phyloP scores from a whole-genome alignment of 2,113 vertebrate genomes.

The Falcunculus frontatus region DNA sequence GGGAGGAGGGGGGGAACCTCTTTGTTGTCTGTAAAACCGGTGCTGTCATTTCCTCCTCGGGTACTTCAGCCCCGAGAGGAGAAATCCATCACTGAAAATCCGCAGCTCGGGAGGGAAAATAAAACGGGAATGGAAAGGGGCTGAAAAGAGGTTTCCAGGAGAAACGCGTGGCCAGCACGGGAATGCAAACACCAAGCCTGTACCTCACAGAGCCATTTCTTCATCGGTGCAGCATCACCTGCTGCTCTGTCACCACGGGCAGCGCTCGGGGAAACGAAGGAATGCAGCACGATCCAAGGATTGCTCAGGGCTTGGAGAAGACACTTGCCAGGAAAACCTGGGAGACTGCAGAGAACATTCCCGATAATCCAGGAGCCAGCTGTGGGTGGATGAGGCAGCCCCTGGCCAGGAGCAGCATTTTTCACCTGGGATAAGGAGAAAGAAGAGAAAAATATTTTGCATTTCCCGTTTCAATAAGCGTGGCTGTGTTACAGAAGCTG shows the following conservation, averaged over 20 bases:
- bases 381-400: neutral
- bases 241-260: constrained; percentile 3
- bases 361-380: neutral
- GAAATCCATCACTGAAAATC: neutral
- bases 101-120: neutral
- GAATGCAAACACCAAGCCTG: neutral
- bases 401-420: neutral
- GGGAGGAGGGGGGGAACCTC: neutral
- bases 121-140: fast-evolving
- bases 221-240: neutral
- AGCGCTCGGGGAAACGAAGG: neutral
- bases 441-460: neutral
- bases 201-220: neutral
- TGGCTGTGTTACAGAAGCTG: neutral
- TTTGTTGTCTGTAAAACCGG: neutral
- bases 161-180: neutral
- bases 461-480: fast-evolving
- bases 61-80: neutral
- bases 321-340: neutral
- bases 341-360: neutral
- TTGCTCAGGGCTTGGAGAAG: neutral
- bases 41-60: neutral
- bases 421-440: neutral
- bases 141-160: neutral
- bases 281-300: neutral